A percentile compares a stretch with the other conserved stretches of the same genome.
These are phyloP conservation scores for Echinometra lucunter DNA, from an alignment of 53 echinoderm and acorn worm genomes.

Conservation along the genomic window DNA sequence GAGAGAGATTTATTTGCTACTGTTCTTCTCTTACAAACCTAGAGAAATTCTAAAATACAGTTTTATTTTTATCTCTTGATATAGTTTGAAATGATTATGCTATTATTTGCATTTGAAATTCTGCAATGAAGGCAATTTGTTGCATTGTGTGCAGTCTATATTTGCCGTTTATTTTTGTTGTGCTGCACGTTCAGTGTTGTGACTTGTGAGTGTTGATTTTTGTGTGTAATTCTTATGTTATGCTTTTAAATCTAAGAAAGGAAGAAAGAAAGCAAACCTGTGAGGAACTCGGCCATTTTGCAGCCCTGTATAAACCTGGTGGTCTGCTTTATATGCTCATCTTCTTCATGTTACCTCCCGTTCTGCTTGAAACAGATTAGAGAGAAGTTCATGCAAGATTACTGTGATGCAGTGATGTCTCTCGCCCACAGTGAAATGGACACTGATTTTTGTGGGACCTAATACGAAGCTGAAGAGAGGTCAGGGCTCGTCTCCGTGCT, in stretches of 20 bases:
- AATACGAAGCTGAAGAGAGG: not conserved
- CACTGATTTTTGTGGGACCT: constrained; percentile 35
- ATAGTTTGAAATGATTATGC: not conserved
- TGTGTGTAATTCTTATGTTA: not conserved
- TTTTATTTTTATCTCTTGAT: not conserved
- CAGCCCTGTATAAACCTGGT: not conserved
- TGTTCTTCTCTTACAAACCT: not conserved
- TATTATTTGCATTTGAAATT: not conserved
- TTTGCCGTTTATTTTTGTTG: constrained; percentile 22
- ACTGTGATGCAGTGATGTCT: constrained; percentile 33
- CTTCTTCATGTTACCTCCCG: not conserved
- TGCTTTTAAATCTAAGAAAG: not conserved
- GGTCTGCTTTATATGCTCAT: not conserved
- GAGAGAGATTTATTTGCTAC: not conserved
- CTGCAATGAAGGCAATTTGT: not conserved
- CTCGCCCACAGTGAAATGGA: constrained; percentile 8
- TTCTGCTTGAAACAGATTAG: constrained; percentile 59
- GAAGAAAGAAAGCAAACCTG: no score
- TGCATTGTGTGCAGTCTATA: constrained; percentile 42
- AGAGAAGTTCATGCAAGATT: constrained; percentile 63
- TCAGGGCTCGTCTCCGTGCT: not conserved
- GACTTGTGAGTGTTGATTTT: not conserved
- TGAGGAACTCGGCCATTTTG: not conserved
- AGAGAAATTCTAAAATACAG: not conserved
- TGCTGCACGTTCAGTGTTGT: constrained; percentile 27